Conservation (phyloP, 1,140 invertebrate species). For the Drosophila ambigua region DNA sequence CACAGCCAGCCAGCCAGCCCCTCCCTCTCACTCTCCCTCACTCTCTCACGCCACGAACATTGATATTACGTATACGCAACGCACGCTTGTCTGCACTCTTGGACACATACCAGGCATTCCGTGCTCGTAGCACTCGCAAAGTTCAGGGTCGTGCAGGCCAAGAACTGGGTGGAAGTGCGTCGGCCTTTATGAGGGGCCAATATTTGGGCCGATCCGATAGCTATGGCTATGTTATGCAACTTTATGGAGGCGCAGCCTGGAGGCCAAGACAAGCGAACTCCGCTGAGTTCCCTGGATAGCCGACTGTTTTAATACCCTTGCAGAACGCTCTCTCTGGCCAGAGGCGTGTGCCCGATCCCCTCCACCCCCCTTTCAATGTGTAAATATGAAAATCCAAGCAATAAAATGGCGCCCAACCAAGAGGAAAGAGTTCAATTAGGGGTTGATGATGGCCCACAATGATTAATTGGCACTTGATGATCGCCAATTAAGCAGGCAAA, state of each 20-base stretch:
- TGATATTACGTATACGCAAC: background rate
- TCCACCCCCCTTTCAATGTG: no score
- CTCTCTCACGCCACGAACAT: conserved; percentile 4
- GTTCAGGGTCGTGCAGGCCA: conserved; percentile 18
- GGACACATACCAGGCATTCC: no score
- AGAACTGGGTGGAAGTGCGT: conserved; percentile 9
- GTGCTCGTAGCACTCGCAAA: conserved; percentile 6
- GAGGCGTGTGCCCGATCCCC: no score
- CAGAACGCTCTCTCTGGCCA: no score
- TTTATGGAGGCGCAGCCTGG: conserved; percentile 16
- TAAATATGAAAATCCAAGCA: background rate
- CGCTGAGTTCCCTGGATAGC: background rate
- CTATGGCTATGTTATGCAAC: conserved; percentile 27
- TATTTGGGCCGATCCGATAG: background rate
- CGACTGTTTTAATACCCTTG: no score
- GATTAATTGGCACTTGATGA: conserved; percentile 66
- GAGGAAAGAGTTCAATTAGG: conserved; percentile 3
- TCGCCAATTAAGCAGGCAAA: conserved; percentile 62
- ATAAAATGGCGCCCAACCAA: conserved; percentile 12
- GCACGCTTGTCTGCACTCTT: no score
- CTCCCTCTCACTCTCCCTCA: background rate
- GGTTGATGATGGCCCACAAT: conserved; percentile 9
- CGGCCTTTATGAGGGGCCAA: conserved; percentile 1
- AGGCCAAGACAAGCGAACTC: conserved; percentile 13
- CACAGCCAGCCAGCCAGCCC: conserved; percentile 3